Percentiles rank a stretch among this genome's conserved stretches.
These are phyloP conservation scores for Accipiter cooperii DNA, from an alignment of 2,113 vertebrate genomes.

Conservation along the genomic window DNA sequence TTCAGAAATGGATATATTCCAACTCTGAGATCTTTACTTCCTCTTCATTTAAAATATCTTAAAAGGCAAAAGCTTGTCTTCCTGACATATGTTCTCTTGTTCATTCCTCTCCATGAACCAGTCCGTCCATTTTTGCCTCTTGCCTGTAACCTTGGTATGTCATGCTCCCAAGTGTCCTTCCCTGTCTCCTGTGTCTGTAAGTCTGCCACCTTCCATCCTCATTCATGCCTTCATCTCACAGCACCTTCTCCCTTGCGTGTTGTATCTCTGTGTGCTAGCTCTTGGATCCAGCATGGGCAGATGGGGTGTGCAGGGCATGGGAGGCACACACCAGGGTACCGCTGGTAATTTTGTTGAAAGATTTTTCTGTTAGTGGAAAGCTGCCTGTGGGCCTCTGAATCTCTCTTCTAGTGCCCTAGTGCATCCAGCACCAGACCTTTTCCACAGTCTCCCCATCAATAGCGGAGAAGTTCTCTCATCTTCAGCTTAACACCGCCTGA, in stretches of 20 bases:
- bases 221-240: background rate
- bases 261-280: background rate
- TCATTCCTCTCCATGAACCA: background rate
- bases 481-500: background rate
- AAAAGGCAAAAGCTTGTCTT: background rate
- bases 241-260: background rate
- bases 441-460: background rate
- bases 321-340: fast-evolving
- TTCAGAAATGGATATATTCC: background rate
- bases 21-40: background rate
- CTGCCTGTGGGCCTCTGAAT: background rate
- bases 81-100: background rate
- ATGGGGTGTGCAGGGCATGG: background rate
- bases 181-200: background rate
- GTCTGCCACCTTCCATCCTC: background rate
- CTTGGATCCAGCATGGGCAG: background rate
- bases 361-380: background rate
- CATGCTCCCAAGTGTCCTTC: background rate
- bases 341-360: background rate
- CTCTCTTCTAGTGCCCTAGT: background rate
- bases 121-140: background rate
- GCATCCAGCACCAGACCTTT: background rate
- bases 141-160: background rate
- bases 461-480: background rate
- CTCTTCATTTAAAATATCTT: background rate